Base-by-base conservation (phyloP, 2,888 invertebrate species). In the Dastarcus helophoroides region DNA sequence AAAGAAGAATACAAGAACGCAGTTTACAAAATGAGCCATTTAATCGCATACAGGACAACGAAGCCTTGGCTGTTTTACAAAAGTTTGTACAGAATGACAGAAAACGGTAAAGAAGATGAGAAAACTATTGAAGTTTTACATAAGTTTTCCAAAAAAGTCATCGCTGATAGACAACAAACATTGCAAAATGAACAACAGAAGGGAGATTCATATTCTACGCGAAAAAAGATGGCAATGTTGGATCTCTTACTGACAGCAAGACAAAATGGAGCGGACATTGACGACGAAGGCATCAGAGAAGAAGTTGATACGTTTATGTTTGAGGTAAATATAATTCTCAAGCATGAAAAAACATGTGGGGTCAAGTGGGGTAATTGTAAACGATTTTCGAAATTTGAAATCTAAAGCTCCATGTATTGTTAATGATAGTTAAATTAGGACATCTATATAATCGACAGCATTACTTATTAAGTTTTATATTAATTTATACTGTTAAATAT, bases 241-340 rank as follows among this genome's bases (percentile, higher is more conserved):
- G 52, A 53, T 39, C 30, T 53, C 14, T 23, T 53, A 3, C 28
- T 53, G 8, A 41, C 45, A 26, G 48, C 41, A 1, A 42, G 47
- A 32, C 13, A 39, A 12, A 32, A 29, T 3, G 39, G 43, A 8
- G 44, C 39, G 3, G 16, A 32, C 19, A 50, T 53, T 19, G 47
- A 50, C 26, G 36, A 45, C 22, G 33, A 43, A 12, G 36, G 33
- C 4, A 36, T 36, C 2, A 32, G 36, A 9, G 36, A 36, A 11
- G 36, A 36, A 16, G 33, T 36, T n/a, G 36, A 36, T 26, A 36
- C 36, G 5, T 36, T 36, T 16, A 32, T 36, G 33, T 52, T 53
- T 36, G 53, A 48, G 40, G 51, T 48, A 35, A 26, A 25, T 27
- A 14, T 15, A 10, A 6, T 22, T 21, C 7, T 14, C 14, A 26